phyloP scores from a whole-genome alignment of 2,888 invertebrate genomes.

The Ecliptopera silaceata region DNA sequence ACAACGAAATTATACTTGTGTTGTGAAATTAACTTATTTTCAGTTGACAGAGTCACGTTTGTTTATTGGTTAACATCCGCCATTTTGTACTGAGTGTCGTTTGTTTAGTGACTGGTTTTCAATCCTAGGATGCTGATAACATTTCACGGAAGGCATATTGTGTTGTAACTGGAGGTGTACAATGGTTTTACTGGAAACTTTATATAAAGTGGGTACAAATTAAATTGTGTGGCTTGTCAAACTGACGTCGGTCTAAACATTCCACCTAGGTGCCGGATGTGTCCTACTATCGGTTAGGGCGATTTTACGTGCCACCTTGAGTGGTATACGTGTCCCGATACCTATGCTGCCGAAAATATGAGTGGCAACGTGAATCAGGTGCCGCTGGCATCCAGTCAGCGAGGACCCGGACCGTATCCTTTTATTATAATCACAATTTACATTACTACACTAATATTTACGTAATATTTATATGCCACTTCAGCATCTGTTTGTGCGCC shows the following conservation, averaged over 20 bases:
- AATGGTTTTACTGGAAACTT: slow-evolving; percentile 78
- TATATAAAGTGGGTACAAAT: slow-evolving; percentile 66
- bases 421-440: slow-evolving; percentile 59
- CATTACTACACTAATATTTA: slow-evolving; percentile 65
- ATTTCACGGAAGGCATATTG: slow-evolving; percentile 64
- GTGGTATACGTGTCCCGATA: slow-evolving; percentile 83
- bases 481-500: slow-evolving; percentile 66
- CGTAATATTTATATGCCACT: slow-evolving; percentile 74
- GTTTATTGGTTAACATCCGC: slow-evolving; percentile 83
- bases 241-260: slow-evolving; percentile 67
- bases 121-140: slow-evolving; percentile 71
- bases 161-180: slow-evolving; percentile 71
- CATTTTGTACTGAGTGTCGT: slow-evolving; percentile 80
- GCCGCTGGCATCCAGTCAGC: slow-evolving; percentile 84
- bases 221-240: slow-evolving; percentile 76
- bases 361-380: slow-evolving; percentile 86
- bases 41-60: slow-evolving; percentile 76
- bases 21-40: slow-evolving; percentile 46
- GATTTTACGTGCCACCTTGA: slow-evolving; percentile 84
- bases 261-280: slow-evolving; percentile 80
- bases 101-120: slow-evolving; percentile 80
- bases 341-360: slow-evolving; percentile 85
- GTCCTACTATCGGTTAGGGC: slow-evolving; percentile 81
- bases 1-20: slow-evolving; percentile 37
- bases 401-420: slow-evolving; percentile 84